Evolutionary conservation across 2,888 invertebrate species (phyloP), one percentile per base, ranked within the genome.

Genomic region (Trichogramma evanescens): DNA sequence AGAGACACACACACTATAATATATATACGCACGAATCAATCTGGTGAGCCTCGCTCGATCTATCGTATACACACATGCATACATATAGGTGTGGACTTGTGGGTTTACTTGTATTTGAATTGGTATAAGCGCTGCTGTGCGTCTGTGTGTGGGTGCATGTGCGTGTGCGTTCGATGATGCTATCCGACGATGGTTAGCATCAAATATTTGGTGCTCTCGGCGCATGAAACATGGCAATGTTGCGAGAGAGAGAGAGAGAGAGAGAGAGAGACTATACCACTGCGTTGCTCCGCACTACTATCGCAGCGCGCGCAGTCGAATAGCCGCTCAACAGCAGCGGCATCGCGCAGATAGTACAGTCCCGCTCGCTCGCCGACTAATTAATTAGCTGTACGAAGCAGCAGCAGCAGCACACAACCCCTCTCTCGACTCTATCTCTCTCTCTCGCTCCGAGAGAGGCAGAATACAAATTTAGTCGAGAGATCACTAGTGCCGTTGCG

Each of bases 141-240:
- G 26, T 26, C 26, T 26, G 26, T 2, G 26, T 26, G 26, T 26
- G 26, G 1, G 26, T 26, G 26, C 56, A 45, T 10, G 50, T 1
- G 38, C 69, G 72, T 71, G 74, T 74, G 26, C 1, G 26, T 26
- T 26, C 26, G 26, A 26, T 26, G 26, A 2, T 26, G 26, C 26
- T 26, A 26, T 75, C 73, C 75, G 71, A 72, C 74, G 74, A 73
- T 75, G 76, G 74, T 75, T 74, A 75, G 74, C 76, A 74, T 76
- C 72, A 75, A 77, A 76, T 76, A 77, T 76, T 76, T 74, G 74
- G 73, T 74, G 26, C 26, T 26, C 26, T 26, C 26, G 3, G 26
- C 73, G 71, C 69, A 66, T 69, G 72, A 73, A 68, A 73, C 70
- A 75, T 72, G 75, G 75, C 75, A 75, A 75, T 74, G 70, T 68